These are phyloP conservation scores for Bettongia penicillata DNA, from an alignment of 2,113 vertebrate genomes.

Conservation along the genomic window DNA sequence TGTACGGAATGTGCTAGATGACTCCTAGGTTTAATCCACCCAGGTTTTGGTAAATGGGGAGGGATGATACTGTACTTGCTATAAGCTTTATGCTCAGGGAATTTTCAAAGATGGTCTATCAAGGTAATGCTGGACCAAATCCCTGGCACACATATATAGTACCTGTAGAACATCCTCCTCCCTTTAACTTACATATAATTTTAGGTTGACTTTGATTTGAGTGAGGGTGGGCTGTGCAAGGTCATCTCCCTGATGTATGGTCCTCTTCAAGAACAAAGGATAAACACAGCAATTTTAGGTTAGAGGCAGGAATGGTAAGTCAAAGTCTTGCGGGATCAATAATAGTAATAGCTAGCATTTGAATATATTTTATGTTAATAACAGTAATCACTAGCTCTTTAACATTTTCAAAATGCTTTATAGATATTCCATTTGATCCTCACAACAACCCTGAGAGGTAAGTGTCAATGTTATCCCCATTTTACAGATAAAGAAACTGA, in stretches of 20 bases:
- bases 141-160: conserved; percentile 13
- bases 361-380: neutral
- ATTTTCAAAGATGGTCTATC: conserved; percentile 64
- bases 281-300: conserved; percentile 40
- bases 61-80: conserved; percentile 40
- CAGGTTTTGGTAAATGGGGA: conserved; percentile 50
- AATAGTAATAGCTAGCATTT: neutral
- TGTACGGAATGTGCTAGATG: conserved; percentile 49
- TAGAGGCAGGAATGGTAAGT: conserved; percentile 31
- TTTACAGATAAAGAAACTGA: neutral
- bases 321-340: conserved; percentile 25
- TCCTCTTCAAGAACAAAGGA: too few relatives aligned
- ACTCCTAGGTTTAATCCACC: conserved; percentile 48
- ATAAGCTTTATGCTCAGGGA: conserved; percentile 54
- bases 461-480: neutral
- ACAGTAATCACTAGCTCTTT: neutral
- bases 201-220: neutral
- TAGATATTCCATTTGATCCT: neutral
- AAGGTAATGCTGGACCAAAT: conserved; percentile 51
- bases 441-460: neutral
- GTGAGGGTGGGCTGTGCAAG: too few relatives aligned
- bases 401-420: neutral
- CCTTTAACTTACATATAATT: neutral
- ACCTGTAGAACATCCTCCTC: neutral
- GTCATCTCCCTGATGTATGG: too few relatives aligned